A percentile compares a stretch with the other conserved stretches of the same genome.
Evolutionary conservation across 2,113 vertebrate species (phyloP).

Genomic region (Nibea albiflora): DNA sequence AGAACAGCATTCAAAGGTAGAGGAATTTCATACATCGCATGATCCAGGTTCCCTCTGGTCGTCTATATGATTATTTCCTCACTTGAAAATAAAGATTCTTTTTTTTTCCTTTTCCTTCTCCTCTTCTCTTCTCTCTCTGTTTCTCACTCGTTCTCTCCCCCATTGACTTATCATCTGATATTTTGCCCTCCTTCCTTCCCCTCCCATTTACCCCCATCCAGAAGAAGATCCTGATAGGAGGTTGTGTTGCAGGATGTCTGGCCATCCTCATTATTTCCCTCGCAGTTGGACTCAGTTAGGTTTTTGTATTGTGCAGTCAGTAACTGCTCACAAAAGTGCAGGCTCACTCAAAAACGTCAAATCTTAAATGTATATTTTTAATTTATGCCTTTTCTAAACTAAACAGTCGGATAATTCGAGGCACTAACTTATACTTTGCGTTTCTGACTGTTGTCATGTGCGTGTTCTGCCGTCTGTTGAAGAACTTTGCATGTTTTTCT

Average conservation of each 20-base stretch:
- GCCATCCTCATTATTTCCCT: constrained; percentile 79
- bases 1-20: constrained; percentile 2
- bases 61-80: not conserved
- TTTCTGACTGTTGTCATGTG: constrained; percentile 12
- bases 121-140: not conserved
- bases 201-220: constrained; percentile 58
- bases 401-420: not conserved
- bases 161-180: constrained; percentile 36
- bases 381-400: not conserved
- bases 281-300: constrained; percentile 77
- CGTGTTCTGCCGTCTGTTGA: constrained; percentile 8
- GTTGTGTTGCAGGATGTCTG: constrained; percentile 75
- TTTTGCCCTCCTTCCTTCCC: constrained; percentile 29
- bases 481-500: constrained; percentile 23
- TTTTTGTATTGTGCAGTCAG: not conserved
- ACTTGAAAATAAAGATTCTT: not conserved
- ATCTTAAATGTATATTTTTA: not conserved
- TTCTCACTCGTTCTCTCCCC: not conserved
- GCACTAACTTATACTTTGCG: not conserved
- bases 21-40: not conserved
- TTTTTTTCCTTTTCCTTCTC: not conserved
- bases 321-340: not conserved
- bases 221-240: constrained; percentile 82
- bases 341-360: not conserved
- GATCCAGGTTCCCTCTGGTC: not conserved